Evolutionary conservation across 2,797 vertebrate genomes (phyloP).

Genomic region (Emydoidea blandingii): DNA sequence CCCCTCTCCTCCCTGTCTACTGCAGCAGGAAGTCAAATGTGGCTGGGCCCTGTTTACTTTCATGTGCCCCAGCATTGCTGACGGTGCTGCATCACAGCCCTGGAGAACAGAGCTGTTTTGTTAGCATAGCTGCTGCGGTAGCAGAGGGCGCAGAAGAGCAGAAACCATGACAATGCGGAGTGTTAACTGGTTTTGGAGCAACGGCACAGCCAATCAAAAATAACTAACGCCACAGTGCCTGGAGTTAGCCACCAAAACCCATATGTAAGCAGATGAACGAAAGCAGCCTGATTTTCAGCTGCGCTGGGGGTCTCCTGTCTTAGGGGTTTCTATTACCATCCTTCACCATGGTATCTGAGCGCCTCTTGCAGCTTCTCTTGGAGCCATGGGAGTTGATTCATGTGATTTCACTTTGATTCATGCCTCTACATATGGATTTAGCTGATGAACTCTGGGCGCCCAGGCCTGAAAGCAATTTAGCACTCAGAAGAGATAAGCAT

Average conservation of each 20-base stretch:
- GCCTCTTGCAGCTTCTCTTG: background rate
- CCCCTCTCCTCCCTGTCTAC: background rate
- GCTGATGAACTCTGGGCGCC: background rate
- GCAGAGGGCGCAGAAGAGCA: background rate
- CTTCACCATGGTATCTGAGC: background rate
- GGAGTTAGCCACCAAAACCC: background rate
- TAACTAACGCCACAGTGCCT: background rate
- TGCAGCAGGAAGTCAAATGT: background rate
- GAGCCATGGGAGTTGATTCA: background rate
- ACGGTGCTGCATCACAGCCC: background rate
- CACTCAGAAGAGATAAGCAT: background rate
- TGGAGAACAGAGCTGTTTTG: background rate
- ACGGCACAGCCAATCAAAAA: background rate
- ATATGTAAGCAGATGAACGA: slow-evolving; percentile 2
- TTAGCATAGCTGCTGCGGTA: background rate
- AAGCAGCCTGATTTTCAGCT: background rate
- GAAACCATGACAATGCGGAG: background rate
- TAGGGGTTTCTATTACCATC: background rate
- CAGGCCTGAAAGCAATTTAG: background rate
- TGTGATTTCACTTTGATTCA: background rate
- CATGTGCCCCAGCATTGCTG: background rate
- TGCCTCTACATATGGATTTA: background rate
- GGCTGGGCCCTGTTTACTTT: background rate
- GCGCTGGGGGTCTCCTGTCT: fast-evolving
- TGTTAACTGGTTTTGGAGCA: background rate